Percentiles rank a stretch among this genome's conserved stretches.
Evolutionary conservation across 2,888 invertebrate genomes (phyloP).

Genomic region (Baronia brevicornis): DNA sequence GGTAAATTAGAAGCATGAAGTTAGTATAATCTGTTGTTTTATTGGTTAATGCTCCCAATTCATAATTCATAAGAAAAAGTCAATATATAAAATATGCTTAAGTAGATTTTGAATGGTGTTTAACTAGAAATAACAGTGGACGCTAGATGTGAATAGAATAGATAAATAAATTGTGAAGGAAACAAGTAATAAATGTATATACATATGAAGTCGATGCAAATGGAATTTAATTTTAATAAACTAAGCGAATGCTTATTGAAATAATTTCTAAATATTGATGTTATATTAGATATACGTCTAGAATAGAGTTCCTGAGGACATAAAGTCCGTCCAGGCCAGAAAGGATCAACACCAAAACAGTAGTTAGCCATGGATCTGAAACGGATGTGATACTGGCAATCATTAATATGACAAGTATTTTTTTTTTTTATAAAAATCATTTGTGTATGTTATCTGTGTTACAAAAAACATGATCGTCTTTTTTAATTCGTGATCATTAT

Average conservation of each 20-base stretch:
- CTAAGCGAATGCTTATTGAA: conserved; percentile 24
- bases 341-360: conserved; percentile 73
- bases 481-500: too few species aligned
- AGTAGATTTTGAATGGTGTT: too few species aligned
- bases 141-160: too few species aligned
- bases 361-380: conserved; percentile 54
- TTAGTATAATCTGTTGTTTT: too few species aligned
- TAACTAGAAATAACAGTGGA: too few species aligned
- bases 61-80: too few species aligned
- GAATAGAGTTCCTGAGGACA: conserved; percentile 66
- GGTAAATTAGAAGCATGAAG: too few species aligned
- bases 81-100: too few species aligned
- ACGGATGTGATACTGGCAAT: conserved; percentile 38
- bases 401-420: conserved; percentile 26
- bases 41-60: too few species aligned
- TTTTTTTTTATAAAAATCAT: too few species aligned
- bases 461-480: too few species aligned
- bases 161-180: background rate
- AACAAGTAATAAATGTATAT: conserved; percentile 23
- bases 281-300: conserved; percentile 31
- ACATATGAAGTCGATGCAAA: conserved; percentile 52
- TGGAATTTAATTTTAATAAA: conserved; percentile 53
- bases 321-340: conserved; percentile 63
- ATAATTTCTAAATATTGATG: conserved; percentile 9
- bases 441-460: too few species aligned